Percentiles rank a stretch among this genome's conserved stretches.
Evolutionary conservation across 1,140 invertebrate species (phyloP).

Genomic region (Triops cancriformis): DNA sequence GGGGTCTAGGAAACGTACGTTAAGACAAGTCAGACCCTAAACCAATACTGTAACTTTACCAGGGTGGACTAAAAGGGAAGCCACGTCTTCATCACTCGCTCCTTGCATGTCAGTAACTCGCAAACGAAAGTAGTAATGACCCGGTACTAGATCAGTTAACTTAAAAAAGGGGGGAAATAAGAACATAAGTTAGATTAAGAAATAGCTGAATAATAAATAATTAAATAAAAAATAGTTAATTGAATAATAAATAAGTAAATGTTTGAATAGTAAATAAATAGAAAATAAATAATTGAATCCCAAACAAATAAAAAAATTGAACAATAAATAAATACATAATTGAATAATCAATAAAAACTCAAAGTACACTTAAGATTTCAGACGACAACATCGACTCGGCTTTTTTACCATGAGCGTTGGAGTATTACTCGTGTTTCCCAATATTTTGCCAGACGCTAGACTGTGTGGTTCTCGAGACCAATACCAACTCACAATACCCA

Average conservation of each 20-base stretch:
- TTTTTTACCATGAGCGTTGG: conserved; percentile 62
- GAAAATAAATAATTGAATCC: too few species aligned
- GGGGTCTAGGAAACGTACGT: conserved; percentile 17
- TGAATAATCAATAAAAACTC: conserved; percentile 34
- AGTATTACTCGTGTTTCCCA: conserved; percentile 60
- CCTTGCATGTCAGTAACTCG: conserved; percentile 85
- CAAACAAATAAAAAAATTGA: conserved; percentile 23
- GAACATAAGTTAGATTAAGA: too few species aligned
- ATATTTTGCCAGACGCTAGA: conserved; percentile 70
- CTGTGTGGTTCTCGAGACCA: conserved; percentile 75
- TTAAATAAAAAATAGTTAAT: too few species aligned
- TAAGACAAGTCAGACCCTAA: conserved; percentile 15
- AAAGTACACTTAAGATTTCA: too few species aligned
- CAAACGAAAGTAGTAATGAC: conserved; percentile 77
- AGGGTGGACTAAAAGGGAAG: conserved; percentile 73
- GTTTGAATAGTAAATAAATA: too few species aligned
- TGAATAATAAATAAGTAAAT: conserved; percentile 39
- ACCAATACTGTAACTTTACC: conserved; percentile 39
- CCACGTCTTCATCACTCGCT: conserved; percentile 63
- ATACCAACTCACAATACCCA: conserved; percentile 69
- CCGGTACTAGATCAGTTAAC: conserved; percentile 72
- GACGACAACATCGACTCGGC: background rate
- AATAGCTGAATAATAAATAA: too few species aligned
- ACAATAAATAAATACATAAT: too few species aligned
- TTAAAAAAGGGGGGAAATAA: too few species aligned